phyloP scores from a whole-genome alignment of 2,888 invertebrate genomes.

The Scrobipalpa atriplicella region DNA sequence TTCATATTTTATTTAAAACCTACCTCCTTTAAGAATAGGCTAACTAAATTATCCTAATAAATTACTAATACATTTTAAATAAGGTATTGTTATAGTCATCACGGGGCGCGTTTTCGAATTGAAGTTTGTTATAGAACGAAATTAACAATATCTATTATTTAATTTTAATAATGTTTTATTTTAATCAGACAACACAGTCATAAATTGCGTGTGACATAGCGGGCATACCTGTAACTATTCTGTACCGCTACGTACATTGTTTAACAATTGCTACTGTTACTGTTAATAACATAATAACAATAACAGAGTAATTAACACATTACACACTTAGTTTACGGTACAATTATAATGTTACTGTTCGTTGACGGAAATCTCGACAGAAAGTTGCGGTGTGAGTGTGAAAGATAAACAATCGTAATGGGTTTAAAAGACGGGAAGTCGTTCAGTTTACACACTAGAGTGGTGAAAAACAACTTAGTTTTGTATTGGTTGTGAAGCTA shows the following conservation, averaged over 20 bases:
- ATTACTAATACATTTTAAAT: too few relatives aligned
- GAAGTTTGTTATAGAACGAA: too few relatives aligned
- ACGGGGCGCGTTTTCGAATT: too few relatives aligned
- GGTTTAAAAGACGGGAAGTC: neutral
- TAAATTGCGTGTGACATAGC: constrained; percentile 6
- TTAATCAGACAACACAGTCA: neutral
- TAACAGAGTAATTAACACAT: constrained; percentile 21
- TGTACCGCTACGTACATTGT: constrained; percentile 4
- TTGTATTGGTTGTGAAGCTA: neutral
- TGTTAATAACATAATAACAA: constrained; percentile 21
- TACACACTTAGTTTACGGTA: constrained; percentile 12
- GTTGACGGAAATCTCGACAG: constrained; percentile 8
- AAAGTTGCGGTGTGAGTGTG: neutral
- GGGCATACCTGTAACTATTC: neutral
- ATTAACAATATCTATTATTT: neutral
- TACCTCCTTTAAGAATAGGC: too few relatives aligned
- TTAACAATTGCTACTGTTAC: neutral
- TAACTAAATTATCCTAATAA: too few relatives aligned
- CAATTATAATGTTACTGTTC: neutral
- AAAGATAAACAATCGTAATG: constrained; percentile 7
- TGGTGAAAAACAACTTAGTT: neutral
- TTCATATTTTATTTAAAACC: too few relatives aligned
- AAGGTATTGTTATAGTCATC: too few relatives aligned
- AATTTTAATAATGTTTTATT: neutral
- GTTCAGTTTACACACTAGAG: neutral